Base-by-base conservation (phyloP, 1,140 invertebrate genomes). In the Drosophila ambigua region DNA sequence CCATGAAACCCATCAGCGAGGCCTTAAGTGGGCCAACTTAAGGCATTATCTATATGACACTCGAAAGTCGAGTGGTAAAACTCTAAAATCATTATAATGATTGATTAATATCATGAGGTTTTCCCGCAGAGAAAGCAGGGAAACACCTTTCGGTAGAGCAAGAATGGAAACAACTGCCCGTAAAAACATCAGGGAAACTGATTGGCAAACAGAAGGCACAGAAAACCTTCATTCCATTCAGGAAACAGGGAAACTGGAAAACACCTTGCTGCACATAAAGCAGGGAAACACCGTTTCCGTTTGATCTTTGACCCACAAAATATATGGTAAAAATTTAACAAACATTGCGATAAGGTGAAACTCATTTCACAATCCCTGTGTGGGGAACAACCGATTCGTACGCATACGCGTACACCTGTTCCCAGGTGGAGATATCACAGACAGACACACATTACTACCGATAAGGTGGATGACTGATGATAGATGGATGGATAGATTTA, bases 381-480 rank as follows among this genome's bases (percentile, higher is more conserved):
- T 11, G 11, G 11, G 11, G 1, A 39, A 23, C 26, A 24, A 24
- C 4, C 43, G 26, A 16, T 7, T 8, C 15, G 67, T 73, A n/a
- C n/a, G n/a, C n/a, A n/a, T n/a, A n/a, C n/a, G n/a, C n/a, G n/a
- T n/a, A 73, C 48, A 49, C 71, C 28, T 58, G 71, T 74, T 45
- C 48, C 39, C 28, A 66, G 35, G 2, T 35, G 0, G 46, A 48
- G 66, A 66, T 58, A 74, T 67, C 65, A 46, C 15, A 43, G 16
- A 48, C 49, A 53, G 11, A 61, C 26, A 31, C 5, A 46, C 13
- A 59, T 13, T 24, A 15, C 24, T 13, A 26, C 2, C 24, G 71
- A 75, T 75, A 75, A 54, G 15, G 41, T 28, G 61, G 39, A 75
- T 75, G 72, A 66, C 43, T 75, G 72, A 75, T 75, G 65, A 35